Percentiles rank a stretch among this genome's conserved stretches.
Evolutionary conservation across 1,140 invertebrate genomes (phyloP).

Genomic region (Watersipora subatra): DNA sequence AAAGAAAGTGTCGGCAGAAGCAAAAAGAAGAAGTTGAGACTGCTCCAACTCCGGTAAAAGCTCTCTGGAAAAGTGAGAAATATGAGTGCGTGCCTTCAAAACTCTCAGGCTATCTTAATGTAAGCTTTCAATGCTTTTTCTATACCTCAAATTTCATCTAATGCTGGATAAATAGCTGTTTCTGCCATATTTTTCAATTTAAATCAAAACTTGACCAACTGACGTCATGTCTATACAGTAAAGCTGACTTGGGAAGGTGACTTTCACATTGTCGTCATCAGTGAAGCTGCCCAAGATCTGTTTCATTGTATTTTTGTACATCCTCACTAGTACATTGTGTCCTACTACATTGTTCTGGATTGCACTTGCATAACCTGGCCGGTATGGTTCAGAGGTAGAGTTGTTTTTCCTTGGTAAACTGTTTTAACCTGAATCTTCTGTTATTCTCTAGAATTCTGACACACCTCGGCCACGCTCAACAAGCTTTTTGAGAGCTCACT

Average conservation of each 20-base stretch:
- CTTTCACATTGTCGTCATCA: too few relatives aligned
- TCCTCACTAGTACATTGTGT: too few relatives aligned
- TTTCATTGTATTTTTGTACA: too few relatives aligned
- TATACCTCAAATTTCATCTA: not conserved
- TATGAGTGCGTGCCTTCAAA: slow-evolving; percentile 31
- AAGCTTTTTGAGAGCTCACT: slow-evolving; percentile 34
- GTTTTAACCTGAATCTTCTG: too few relatives aligned
- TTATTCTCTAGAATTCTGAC: too few relatives aligned
- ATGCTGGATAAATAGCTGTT: not conserved
- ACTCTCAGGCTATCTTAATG: slow-evolving; percentile 28
- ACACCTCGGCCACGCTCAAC: slow-evolving; percentile 28
- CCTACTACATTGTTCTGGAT: too few relatives aligned
- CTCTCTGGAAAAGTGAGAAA: slow-evolving; percentile 38
- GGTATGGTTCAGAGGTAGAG: too few relatives aligned
- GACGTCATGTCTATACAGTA: slow-evolving; percentile 14
- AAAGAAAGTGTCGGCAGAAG: slow-evolving; percentile 24
- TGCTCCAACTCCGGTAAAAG: slow-evolving; percentile 26
- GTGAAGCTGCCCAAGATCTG: too few relatives aligned
- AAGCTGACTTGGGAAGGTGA: too few relatives aligned
- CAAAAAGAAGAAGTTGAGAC: slow-evolving; percentile 20
- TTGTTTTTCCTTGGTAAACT: too few relatives aligned
- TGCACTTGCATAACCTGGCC: too few relatives aligned
- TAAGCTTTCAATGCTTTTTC: slow-evolving; percentile 8
- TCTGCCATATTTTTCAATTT: not conserved
- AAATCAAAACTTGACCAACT: not conserved